Evolutionary conservation across 2,797 vertebrate genomes (phyloP).

Genomic region (Botia kubotai): DNA sequence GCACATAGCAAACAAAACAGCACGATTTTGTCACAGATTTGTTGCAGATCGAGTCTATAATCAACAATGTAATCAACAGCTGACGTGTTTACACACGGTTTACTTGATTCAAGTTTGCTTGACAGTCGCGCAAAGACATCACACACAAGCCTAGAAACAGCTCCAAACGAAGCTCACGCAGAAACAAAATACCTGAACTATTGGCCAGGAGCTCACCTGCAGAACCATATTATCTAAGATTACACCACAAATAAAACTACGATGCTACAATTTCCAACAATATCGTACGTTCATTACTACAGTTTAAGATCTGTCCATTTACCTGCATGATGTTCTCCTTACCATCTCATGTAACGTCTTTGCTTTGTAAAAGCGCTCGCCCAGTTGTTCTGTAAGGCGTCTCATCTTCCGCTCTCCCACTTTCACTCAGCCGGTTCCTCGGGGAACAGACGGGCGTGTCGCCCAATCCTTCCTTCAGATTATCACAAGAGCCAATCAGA

Average conservation of each 20-base stretch:
- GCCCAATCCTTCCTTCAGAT: constrained; percentile 43
- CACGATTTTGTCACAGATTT: neutral
- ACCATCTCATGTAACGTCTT: constrained; percentile 26
- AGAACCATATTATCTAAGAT: neutral
- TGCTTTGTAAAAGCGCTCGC: neutral
- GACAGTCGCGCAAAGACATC: neutral
- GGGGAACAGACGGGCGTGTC: constrained; percentile 2
- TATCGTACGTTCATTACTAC: neutral
- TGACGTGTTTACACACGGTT: neutral
- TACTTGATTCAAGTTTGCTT: neutral
- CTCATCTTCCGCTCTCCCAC: constrained; percentile 27
- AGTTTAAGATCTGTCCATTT: neutral
- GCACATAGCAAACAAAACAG: neutral
- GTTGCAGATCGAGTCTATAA: neutral
- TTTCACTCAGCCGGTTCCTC: constrained; percentile 36
- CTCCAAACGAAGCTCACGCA: neutral
- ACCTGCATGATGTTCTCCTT: neutral
- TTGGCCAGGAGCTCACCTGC: constrained; percentile 30
- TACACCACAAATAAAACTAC: neutral
- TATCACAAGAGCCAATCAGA: constrained; percentile 43
- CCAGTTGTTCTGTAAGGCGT: constrained; percentile 16
- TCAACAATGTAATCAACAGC: neutral
- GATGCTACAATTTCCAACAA: neutral
- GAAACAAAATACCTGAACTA: neutral
- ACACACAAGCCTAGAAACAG: constrained; percentile 1